Evolutionary conservation across 1,140 invertebrate genomes (phyloP), one percentile per base, ranked within the genome.

Genomic region (Bursaphelenchus mucronatus): DNA sequence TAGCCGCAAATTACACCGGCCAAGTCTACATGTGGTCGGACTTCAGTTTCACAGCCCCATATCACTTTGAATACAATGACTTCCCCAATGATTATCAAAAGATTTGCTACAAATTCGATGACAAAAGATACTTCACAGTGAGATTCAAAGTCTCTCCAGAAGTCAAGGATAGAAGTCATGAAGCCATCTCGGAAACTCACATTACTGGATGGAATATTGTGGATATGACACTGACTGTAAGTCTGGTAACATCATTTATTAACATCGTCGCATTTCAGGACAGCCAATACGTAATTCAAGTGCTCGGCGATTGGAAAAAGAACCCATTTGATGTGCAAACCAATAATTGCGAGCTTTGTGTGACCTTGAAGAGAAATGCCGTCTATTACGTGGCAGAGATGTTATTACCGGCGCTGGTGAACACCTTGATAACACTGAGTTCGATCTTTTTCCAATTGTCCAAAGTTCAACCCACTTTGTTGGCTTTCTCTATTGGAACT

Each of bases 61-160:
- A 64, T 59, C 59, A 69, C 59, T 76, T 76, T 56, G 64, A 70
- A 52, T 76, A 76, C 44, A 65, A 68, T 41, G 57, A 15, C 6
- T 39, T n/a, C 41, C 78, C 78, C n/a, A 78, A 80, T 50, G 78
- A 80, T 64, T 49, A 61, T 13, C 78, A 80, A 58, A 64, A 63
- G 61, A 69, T 79, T 46, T 81, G 79, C 70, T 80, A 78, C 62
- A 81, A 80, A 69, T 79, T 80, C 58, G 78, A 80, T 52, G 78
- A 80, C 63, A 81, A 81, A 67, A 59, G 78, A 11, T 78, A 82
- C 54, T 76, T 80, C 52, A 58, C 77, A 13, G 78, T 80, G 11
- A 66, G 79, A 9, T 80, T 80, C 58, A 55, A 66, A n/a, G 79
- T 80, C 13, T 50, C 74, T 17, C 71, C 72, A 11, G 79, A 81